Percentiles rank a stretch among this genome's conserved stretches.
These are phyloP conservation scores for Ataeniobius toweri DNA, from an alignment of 2,797 vertebrate genomes.

Conservation along the genomic window DNA sequence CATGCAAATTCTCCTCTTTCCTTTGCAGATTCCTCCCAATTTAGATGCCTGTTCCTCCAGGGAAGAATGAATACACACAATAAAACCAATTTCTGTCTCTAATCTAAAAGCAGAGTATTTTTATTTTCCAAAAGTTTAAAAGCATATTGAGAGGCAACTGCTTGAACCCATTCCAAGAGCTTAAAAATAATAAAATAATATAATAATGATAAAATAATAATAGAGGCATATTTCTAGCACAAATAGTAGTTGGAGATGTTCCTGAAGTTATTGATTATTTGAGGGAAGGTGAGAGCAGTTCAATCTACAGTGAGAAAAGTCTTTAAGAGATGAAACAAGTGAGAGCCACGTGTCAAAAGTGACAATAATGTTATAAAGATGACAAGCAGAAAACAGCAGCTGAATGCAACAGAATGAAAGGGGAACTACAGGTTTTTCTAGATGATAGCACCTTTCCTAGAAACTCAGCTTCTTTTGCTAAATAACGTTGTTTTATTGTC, in stretches of 20 bases:
- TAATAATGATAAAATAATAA: not conserved
- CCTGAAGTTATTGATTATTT: slow-evolving; percentile 14
- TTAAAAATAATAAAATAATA: no score
- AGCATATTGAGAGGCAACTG: not conserved
- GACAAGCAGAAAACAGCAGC: not conserved
- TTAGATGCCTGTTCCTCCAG: slow-evolving; percentile 25
- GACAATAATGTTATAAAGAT: not conserved
- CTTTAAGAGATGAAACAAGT: not conserved
- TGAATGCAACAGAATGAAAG: not conserved
- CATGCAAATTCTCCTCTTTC: not conserved
- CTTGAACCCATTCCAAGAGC: not conserved
- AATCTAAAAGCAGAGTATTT: not conserved
- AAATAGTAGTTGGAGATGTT: slow-evolving; percentile 8
- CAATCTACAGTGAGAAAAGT: slow-evolving; percentile 19
- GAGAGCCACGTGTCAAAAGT: slow-evolving; percentile 13
- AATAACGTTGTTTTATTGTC: slow-evolving; percentile 20
- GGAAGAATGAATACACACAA: slow-evolving; percentile 17
- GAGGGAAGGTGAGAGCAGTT: slow-evolving; percentile 11
- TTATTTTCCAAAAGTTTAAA: slow-evolving; percentile 3
- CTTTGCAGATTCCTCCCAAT: not conserved
- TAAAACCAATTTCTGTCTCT: not conserved
- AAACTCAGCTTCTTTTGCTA: slow-evolving; percentile 6
- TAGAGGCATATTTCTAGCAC: not conserved
- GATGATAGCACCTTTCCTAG: slow-evolving; percentile 14
- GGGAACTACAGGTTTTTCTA: slow-evolving; percentile 6